Percentiles rank a stretch among this genome's conserved stretches.
Conservation (phyloP, 2,797 vertebrate species). For the Schizothorax lantsangensis region DNA sequence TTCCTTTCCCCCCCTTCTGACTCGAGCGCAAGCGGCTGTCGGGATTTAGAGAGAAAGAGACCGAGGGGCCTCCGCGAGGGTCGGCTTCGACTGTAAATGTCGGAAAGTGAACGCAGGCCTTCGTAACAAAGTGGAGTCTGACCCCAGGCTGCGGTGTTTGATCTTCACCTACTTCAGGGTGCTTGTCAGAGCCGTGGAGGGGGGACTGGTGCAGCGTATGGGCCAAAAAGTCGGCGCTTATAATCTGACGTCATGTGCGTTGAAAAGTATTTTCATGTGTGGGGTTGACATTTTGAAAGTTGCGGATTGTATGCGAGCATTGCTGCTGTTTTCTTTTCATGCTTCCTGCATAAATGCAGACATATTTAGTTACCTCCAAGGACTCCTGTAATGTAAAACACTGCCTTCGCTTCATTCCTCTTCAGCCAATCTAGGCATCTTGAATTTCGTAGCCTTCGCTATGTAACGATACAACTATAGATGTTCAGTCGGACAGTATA, state of each 20-base stretch:
- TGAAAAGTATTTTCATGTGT: constrained; percentile 72
- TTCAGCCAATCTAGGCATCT: background rate
- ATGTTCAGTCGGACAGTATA: background rate
- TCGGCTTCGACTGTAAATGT: constrained; percentile 74
- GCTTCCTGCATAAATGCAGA: constrained; percentile 56
- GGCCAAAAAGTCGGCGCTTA: constrained; percentile 72
- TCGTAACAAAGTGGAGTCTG: constrained; percentile 76
- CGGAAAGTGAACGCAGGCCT: constrained; percentile 74
- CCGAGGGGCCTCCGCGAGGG: constrained; percentile 67
- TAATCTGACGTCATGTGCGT: constrained; percentile 73
- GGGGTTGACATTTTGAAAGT: constrained; percentile 67
- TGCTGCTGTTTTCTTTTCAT: constrained; percentile 51
- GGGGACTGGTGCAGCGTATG: constrained; percentile 67
- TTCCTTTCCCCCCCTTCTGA: constrained; percentile 55
- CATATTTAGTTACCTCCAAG: constrained; percentile 36
- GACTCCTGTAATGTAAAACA: constrained; percentile 41
- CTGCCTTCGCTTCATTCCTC: constrained; percentile 16
- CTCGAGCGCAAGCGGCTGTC: constrained; percentile 62
- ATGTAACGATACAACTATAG: background rate
- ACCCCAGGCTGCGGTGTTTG: constrained; percentile 76
- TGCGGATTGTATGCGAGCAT: constrained; percentile 45
- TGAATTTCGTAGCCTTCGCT: background rate
- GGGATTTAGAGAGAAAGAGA: constrained; percentile 58
- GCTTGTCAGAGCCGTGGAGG: constrained; percentile 62
- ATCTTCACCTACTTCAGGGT: constrained; percentile 69